Evolutionary conservation across 2,888 invertebrate species (phyloP).

Genomic region (Scrobipalpa atriplicella): DNA sequence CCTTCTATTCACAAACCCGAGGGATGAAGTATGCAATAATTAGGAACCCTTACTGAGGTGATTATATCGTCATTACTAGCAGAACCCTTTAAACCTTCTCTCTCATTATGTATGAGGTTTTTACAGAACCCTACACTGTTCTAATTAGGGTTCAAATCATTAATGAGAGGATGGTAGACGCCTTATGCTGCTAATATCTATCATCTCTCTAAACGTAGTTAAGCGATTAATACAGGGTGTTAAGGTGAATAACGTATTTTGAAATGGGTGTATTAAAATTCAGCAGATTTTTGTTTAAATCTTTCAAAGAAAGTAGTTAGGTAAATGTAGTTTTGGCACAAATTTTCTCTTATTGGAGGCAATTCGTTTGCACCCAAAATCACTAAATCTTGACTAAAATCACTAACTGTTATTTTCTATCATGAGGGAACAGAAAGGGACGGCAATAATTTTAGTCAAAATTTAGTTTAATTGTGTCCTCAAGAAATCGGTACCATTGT

Average conservation of each 20-base stretch:
- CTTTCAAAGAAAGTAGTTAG: no score
- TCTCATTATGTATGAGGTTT: conserved; percentile 33
- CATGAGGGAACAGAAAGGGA: no score
- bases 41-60: conserved; percentile 31
- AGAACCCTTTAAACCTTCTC: conserved; percentile 30
- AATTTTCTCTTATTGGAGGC: no score
- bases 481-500: no score
- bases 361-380: no score
- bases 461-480: no score
- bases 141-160: conserved; percentile 14
- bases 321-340: no score
- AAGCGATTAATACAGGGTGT: background rate
- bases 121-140: conserved; percentile 30
- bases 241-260: background rate
- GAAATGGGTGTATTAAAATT: no score
- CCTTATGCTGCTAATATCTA: conserved; percentile 6
- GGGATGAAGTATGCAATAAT: conserved; percentile 33
- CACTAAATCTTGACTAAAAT: no score
- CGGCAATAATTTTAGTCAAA: no score
- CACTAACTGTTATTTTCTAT: no score
- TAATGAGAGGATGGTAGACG: background rate
- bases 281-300: no score
- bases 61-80: conserved; percentile 36
- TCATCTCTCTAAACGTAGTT: background rate
- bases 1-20: background rate